A percentile compares a stretch with the other conserved stretches of the same genome.
Evolutionary conservation across 2,888 invertebrate genomes (phyloP).

Genomic region (Diarsia dahlii): DNA sequence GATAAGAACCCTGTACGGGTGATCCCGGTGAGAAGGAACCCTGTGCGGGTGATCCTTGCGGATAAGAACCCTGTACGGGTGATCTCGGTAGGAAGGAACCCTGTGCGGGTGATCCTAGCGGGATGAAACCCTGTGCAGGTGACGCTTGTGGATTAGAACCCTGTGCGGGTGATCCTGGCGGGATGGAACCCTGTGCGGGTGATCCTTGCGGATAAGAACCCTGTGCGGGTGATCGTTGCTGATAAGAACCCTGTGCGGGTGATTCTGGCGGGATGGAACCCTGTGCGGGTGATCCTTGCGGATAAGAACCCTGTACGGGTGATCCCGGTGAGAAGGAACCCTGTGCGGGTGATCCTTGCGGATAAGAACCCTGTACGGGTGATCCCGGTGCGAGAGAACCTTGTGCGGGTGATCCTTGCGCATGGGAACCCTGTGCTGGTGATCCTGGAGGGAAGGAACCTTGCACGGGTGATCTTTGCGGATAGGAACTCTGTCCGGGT

Average conservation of each 20-base stretch:
- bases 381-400: background rate
- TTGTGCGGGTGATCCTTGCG: background rate
- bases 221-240: background rate
- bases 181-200: background rate
- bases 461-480: background rate
- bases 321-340: background rate
- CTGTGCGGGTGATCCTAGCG: too few relatives aligned
- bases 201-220: too few relatives aligned
- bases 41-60: too few relatives aligned
- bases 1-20: too few relatives aligned
- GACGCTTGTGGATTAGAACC: too few relatives aligned
- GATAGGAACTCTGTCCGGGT: constrained; percentile 21
- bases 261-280: background rate
- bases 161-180: background rate
- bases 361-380: background rate
- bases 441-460: constrained; percentile 4
- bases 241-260: background rate
- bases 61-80: too few relatives aligned
- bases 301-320: background rate
- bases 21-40: too few relatives aligned
- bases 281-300: background rate
- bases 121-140: too few relatives aligned
- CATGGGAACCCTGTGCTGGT: constrained; percentile 17
- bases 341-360: background rate
- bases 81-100: too few relatives aligned